Base-by-base conservation (phyloP, 2,888 invertebrate genomes). In the Lithophane ornitopus region DNA sequence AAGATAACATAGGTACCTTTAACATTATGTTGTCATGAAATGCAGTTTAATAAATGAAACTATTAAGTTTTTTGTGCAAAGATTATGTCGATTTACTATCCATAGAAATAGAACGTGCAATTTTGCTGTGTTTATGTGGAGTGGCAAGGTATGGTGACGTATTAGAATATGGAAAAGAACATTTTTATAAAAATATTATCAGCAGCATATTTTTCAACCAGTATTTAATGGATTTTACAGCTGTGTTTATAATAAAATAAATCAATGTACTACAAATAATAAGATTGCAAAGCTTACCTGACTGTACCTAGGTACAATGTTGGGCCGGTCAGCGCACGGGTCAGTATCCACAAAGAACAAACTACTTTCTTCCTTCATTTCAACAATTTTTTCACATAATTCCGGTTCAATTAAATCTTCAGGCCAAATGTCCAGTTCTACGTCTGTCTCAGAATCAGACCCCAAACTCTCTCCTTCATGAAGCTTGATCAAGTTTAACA, bases 291-390 rank as follows among this genome's bases (percentile, higher is more conserved):
- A 52, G 68, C 85, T 89, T 87, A 96, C 96, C 91, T 95, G 92
- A 73, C 92, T 93, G 80, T 96, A 96, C 80, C 89, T 91, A 22
- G 96, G 96, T 79, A 95, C 84, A 52, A 93, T 92, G 80, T 81
- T 80, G 66, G 85, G 76, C 39, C 81, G 85, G 62, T 92, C 87
- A 39, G 85, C 87, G 81, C 92, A 89, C 7, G 95, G 95, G 59
- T 92, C 94, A 11, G 95, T 96, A 73, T 96, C 96, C 69, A 96
- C 91, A 92, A 96, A 96, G 88, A 96, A 96, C 70, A 95, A 90
- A 74, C 84, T 92, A 85, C 95, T 88, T 41, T 89, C 88, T 56
- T 88, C 77, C 28, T 84, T 80, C 9, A 78, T 72, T 39, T 87
- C 82, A 34, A 79, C 81, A 16, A 87, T 12, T 0, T 56, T 76